A percentile compares a stretch with the other conserved stretches of the same genome.
These are phyloP conservation scores for Rhynchomys soricoides DNA, from an alignment of 2,113 vertebrate species.

Conservation along the genomic window DNA sequence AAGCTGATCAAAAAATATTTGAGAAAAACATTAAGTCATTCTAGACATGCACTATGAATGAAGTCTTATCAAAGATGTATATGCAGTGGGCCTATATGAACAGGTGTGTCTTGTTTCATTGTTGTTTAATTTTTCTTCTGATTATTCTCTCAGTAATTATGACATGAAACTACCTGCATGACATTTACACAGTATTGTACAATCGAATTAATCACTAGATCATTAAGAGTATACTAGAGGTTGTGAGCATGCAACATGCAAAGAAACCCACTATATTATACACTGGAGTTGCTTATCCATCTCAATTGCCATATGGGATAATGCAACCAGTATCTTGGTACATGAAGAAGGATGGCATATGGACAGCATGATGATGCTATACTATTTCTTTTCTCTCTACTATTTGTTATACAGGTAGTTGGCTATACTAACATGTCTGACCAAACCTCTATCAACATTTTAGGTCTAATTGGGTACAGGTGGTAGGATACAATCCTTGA, in stretches of 20 bases:
- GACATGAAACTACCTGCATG: not conserved
- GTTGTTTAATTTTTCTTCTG: not conserved
- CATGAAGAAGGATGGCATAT: no score
- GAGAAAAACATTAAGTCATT: not conserved
- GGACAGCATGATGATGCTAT: not conserved
- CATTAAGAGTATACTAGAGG: not conserved
- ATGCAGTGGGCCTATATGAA: not conserved
- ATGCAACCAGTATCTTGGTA: not conserved
- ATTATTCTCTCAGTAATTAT: not conserved
- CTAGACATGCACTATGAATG: not conserved
- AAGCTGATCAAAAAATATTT: not conserved
- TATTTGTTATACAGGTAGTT: not conserved
- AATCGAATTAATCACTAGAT: not conserved
- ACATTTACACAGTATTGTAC: not conserved
- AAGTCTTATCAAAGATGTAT: no score
- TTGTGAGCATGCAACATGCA: not conserved
- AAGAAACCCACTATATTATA: not conserved
- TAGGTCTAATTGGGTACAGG: not conserved
- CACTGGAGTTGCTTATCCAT: not conserved
- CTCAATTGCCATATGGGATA: not conserved
- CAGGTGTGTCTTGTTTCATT: no score
- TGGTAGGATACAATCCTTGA: not conserved
- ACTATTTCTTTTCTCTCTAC: not conserved
- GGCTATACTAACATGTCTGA: not conserved
- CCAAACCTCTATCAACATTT: not conserved